phyloP scores from a whole-genome alignment of 2,888 invertebrate genomes.

The Chironomus tentans region DNA sequence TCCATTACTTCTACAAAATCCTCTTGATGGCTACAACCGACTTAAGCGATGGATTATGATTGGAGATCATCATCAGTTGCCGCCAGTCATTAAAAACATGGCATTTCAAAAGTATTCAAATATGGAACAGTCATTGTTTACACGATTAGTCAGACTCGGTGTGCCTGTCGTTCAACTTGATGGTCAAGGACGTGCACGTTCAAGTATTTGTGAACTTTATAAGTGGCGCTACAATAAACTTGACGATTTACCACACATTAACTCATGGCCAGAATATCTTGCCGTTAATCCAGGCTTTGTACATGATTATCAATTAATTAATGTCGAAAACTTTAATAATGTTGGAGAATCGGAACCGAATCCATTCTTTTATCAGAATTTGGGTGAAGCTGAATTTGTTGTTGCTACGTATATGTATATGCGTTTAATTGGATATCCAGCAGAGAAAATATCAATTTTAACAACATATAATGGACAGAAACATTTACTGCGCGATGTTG shows the following conservation, averaged over 20 bases:
- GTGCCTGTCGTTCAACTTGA: conserved; percentile 97
- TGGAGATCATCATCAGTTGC: conserved; percentile 97
- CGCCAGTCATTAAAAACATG: conserved; percentile 99
- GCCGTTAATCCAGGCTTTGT: conserved; percentile 86
- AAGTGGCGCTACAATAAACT: conserved; percentile 94
- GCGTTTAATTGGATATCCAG: conserved; percentile 93
- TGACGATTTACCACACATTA: conserved; percentile 88
- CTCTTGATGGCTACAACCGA: conserved; percentile 89
- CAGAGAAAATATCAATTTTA: conserved; percentile 91
- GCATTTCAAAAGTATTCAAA: conserved; percentile 99
- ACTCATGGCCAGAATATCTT: conserved; percentile 72
- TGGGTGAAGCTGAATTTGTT: conserved; percentile 87
- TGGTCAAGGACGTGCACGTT: conserved; percentile 90
- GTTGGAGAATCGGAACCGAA: conserved; percentile 96
- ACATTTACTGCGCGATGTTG: conserved; percentile 91
- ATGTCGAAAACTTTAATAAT: conserved; percentile 94
- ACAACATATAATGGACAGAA: conserved; percentile 99
- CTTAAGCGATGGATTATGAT: conserved; percentile 99
- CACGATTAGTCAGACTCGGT: conserved; percentile 88
- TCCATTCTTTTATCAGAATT: conserved; percentile 94
- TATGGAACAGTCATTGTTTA: conserved; percentile 99
- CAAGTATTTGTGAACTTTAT: conserved; percentile 86
- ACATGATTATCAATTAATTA: conserved; percentile 89
- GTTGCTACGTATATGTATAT: conserved; percentile 98
- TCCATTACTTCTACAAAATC: conserved; percentile 95